Evolutionary conservation across 2,113 vertebrate genomes (phyloP), one percentile per base, ranked within the genome.

Genomic region (Scomber scombrus): DNA sequence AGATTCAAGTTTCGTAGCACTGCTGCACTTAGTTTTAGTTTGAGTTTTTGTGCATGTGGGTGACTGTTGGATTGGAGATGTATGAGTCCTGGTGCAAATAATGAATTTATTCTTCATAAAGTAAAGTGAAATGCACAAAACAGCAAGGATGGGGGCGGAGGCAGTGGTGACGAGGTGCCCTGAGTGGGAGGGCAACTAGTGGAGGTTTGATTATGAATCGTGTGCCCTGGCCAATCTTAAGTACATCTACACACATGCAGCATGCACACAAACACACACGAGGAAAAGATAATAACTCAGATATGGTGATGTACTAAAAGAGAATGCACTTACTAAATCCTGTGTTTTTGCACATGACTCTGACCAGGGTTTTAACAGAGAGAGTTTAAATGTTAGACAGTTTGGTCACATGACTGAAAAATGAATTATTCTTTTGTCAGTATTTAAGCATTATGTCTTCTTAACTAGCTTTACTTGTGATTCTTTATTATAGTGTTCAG

Each of bases 101-200:
- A 86, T 70, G 57, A 80, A 73, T 67, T 89, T 52, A 56, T 77
- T 78, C 26, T 71, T 84, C 49, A 72, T 68, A 61, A 89, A 91
- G 78, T 80, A 63, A 87, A 84, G 66, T 78, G 43, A 81, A 40
- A 83, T 66, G 52, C 71, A 62, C 55, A 66, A 77, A 87, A 75
- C 72, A 47, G 85, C 80, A 47, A 85, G 74, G 77, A 77, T 75
- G 87, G 54, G 67, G 86, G 91, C 60, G 86, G 86, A 81, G 71
- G 80, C 72, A 62, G 78, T 62, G 82, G 79, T 61, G 56, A 73
- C 15, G 19, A 26, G 43, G 43, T 87, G 60, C 81, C 75, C 84
- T 79, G 86, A 88, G 89, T 93, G 78, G 90, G 88, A 85, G 75
- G 85, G 75, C 56, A 88, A 88, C 87, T 66, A 82, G 66, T 86